These are phyloP conservation scores for Centropyge bicolor DNA, from an alignment of 2,797 vertebrate genomes.

Conservation along the genomic window DNA sequence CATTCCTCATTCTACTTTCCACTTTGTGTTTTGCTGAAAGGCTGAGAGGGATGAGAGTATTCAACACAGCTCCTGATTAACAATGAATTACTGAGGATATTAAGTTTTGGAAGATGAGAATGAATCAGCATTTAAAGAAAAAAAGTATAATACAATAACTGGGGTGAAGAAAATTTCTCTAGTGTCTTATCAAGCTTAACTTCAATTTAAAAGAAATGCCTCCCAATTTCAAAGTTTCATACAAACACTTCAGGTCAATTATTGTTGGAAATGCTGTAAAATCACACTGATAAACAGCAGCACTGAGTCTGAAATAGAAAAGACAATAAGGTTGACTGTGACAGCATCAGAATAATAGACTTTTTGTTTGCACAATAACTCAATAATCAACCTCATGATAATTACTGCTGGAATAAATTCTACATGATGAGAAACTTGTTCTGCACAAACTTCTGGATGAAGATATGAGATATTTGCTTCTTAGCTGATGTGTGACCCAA, in stretches of 20 bases:
- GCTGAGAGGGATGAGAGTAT: conserved; percentile 3
- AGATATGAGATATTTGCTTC: conserved; percentile 3
- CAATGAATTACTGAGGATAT: conserved; percentile 1
- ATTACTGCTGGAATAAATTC: neutral
- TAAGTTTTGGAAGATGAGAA: conserved; percentile 11
- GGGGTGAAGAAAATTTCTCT: neutral
- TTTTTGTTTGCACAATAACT: neutral
- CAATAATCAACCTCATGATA: neutral
- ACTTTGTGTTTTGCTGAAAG: neutral
- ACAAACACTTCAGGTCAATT: neutral
- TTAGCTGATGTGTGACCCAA: neutral
- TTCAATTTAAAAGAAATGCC: neutral
- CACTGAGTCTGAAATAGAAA: neutral
- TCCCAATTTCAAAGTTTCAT: neutral
- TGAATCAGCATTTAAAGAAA: neutral
- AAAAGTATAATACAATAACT: no score
- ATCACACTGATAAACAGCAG: neutral
- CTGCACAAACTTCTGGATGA: neutral
- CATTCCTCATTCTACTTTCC: neutral
- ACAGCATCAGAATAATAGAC: neutral
- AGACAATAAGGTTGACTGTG: neutral
- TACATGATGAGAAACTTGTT: neutral
- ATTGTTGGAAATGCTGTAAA: neutral
- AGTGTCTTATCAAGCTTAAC: neutral
- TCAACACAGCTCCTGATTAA: neutral